phyloP scores from a whole-genome alignment of 2,113 vertebrate species.

The Marmota monax region DNA sequence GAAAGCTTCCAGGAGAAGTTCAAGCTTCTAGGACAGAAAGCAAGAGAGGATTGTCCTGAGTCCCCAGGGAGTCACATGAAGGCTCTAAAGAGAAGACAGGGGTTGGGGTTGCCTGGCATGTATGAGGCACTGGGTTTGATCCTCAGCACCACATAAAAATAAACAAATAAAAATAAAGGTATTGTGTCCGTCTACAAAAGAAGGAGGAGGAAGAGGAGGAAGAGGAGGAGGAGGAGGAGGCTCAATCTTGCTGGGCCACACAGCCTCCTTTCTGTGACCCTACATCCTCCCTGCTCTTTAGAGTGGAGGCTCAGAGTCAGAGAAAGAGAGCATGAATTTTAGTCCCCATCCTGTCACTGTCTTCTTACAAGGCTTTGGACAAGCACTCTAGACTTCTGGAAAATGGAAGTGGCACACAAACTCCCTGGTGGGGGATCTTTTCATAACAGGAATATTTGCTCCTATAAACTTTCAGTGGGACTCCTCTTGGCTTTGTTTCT shows the following conservation, averaged over 20 bases:
- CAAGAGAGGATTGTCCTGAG: background rate
- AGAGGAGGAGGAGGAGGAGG: no score
- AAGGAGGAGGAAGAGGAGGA: no score
- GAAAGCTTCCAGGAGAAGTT: background rate
- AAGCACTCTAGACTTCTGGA: background rate
- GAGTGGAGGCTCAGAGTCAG: background rate
- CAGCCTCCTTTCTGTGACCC: background rate
- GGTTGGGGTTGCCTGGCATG: no score
- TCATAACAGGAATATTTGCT: background rate
- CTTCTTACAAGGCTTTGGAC: background rate
- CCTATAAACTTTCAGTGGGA: background rate
- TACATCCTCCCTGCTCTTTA: background rate
- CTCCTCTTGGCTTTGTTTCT: background rate
- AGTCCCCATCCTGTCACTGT: background rate
- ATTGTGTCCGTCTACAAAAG: no score
- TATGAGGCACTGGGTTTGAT: no score
- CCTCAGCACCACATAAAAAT: no score
- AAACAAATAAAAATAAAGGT: no score
- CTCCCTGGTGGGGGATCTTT: background rate
- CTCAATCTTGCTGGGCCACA: background rate
- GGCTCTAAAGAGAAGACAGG: background rate
- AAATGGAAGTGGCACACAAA: background rate
- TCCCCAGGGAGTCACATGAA: accelerated
- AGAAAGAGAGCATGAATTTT: background rate
- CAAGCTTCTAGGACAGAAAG: background rate